phyloP scores from a whole-genome alignment of 2,888 invertebrate genomes.

The Seira musarum region DNA sequence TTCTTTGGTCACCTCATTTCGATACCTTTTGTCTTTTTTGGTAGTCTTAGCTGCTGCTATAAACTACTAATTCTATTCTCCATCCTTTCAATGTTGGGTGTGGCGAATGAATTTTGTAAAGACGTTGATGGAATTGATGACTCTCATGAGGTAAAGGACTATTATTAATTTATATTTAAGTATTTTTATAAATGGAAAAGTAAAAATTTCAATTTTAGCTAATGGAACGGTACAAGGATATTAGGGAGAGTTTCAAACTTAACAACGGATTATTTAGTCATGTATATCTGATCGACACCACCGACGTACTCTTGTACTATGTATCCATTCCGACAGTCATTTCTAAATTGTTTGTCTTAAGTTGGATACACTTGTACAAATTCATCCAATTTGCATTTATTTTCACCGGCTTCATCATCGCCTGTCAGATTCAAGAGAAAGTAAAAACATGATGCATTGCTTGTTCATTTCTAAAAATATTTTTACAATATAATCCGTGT shows the following conservation, averaged over 20 bases:
- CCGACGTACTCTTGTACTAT: conserved; percentile 16
- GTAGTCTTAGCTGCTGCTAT: background rate
- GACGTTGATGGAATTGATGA: background rate
- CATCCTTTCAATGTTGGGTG: background rate
- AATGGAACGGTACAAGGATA: conserved; percentile 7
- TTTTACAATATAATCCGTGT: background rate
- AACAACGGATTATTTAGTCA: conserved; percentile 4
- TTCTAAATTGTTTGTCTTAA: background rate
- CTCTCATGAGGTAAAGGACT: conserved; percentile 11
- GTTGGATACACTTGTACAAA: conserved; percentile 20
- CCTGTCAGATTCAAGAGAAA: conserved; percentile 21
- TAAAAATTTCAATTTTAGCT: background rate
- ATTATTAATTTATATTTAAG: background rate
- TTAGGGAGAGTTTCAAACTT: conserved; percentile 1
- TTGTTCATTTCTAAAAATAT: background rate
- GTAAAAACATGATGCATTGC: no score
- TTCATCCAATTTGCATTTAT: background rate
- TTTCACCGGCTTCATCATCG: background rate
- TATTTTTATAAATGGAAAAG: background rate
- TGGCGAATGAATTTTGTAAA: background rate
- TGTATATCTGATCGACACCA: background rate
- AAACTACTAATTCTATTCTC: background rate
- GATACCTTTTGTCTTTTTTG: background rate
- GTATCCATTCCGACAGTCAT: conserved; percentile 17
- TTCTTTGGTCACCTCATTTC: background rate